Evolutionary conservation across 2,888 invertebrate species (phyloP).

Genomic region (Macrosoma leucophasiata): DNA sequence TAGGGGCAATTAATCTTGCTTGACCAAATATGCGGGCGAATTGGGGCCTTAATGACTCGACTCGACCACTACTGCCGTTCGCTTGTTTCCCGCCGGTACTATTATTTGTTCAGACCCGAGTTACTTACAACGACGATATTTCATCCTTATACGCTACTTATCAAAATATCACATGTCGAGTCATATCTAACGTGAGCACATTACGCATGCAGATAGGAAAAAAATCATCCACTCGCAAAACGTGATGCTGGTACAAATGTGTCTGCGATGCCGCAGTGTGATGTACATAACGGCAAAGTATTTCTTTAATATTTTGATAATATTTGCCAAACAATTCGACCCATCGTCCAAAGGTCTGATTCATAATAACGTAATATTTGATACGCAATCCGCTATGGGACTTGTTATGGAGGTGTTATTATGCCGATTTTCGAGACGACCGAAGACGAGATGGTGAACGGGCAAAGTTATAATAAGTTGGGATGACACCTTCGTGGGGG

Average conservation of each 20-base stretch:
- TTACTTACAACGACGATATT: too few species aligned
- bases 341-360: constrained; percentile 38
- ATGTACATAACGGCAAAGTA: constrained; percentile 31
- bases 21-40: constrained; percentile 68
- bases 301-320: constrained; percentile 39
- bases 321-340: constrained; percentile 41
- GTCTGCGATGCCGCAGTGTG: constrained; percentile 7
- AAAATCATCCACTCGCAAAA: constrained; percentile 12
- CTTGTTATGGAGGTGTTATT: constrained; percentile 48
- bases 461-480: constrained; percentile 68
- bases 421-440: constrained; percentile 52
- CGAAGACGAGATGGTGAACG: constrained; percentile 58
- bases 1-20: constrained; percentile 69
- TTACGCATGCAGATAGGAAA: constrained; percentile 10
- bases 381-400: constrained; percentile 46
- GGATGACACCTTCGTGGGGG: constrained; percentile 41
- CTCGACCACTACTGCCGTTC: constrained; percentile 32
- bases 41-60: constrained; percentile 55
- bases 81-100: constrained; percentile 14
- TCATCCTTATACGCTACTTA: too few species aligned
- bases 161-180: constrained; percentile 16
- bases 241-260: constrained; percentile 18
- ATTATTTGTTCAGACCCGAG: too few species aligned
- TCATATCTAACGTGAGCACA: constrained; percentile 18
- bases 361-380: constrained; percentile 47